A percentile compares a stretch with the other conserved stretches of the same genome.
Evolutionary conservation across 1,140 invertebrate species (phyloP).

Genomic region (Phymorhynchus buccinoides): DNA sequence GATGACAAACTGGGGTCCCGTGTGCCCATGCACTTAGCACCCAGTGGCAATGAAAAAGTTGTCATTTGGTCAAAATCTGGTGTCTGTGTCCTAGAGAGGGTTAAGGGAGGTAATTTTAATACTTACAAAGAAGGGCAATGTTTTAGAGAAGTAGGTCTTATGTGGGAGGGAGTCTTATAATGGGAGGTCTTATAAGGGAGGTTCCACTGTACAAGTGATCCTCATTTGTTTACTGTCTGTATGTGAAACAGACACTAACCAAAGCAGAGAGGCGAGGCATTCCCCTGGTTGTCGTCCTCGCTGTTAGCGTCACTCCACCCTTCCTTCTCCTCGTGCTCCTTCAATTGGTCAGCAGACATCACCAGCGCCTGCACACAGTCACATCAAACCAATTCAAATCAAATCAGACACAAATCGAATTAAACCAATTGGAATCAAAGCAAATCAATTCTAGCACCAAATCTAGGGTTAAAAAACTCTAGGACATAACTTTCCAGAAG

Average conservation of each 20-base stretch:
- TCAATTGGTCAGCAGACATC: slow-evolving; percentile 54
- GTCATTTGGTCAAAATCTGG: too few species aligned
- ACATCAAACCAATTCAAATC: background rate
- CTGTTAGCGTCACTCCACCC: slow-evolving; percentile 65
- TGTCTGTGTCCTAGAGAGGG: too few species aligned
- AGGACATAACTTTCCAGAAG: background rate
- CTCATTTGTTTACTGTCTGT: background rate
- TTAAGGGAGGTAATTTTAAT: background rate
- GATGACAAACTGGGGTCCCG: too few species aligned
- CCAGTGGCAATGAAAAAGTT: too few species aligned
- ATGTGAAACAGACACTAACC: slow-evolving; percentile 20
- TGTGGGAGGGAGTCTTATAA: too few species aligned
- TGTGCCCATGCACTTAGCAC: too few species aligned
- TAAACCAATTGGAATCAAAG: background rate
- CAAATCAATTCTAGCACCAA: background rate
- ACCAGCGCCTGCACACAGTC: slow-evolving; percentile 52
- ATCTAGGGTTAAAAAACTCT: background rate
- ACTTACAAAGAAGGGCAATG: background rate
- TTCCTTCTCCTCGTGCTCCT: slow-evolving; percentile 57
- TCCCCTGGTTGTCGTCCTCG: slow-evolving; percentile 47
- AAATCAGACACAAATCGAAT: background rate
- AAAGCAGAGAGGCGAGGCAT: slow-evolving; percentile 21
- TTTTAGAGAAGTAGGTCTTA: background rate
- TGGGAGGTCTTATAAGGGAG: background rate
- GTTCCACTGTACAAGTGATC: too few species aligned